Evolutionary conservation across 2,888 invertebrate genomes (phyloP).

Genomic region (Helicoverpa assulta): DNA sequence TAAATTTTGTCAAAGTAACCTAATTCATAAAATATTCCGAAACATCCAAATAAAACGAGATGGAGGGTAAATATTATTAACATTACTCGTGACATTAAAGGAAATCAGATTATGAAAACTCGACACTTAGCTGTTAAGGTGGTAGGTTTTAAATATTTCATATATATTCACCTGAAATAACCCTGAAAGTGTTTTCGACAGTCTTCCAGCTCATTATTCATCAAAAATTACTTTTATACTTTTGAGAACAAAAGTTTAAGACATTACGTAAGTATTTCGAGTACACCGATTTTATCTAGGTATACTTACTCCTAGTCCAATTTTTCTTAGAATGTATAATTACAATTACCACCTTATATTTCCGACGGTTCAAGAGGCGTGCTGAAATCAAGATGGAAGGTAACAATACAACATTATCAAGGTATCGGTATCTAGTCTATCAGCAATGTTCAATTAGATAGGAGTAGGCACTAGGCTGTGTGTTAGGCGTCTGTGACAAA

Average conservation of each 20-base stretch:
- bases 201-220: background rate
- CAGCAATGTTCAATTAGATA: slow-evolving; percentile 5
- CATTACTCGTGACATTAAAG: slow-evolving; percentile 48
- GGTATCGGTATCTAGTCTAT: background rate
- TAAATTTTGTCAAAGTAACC: slow-evolving; percentile 9
- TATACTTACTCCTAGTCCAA: too few species aligned
- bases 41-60: slow-evolving; percentile 42
- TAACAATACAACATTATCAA: background rate
- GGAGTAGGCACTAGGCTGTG: background rate
- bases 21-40: slow-evolving; percentile 46
- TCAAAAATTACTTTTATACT: background rate
- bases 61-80: slow-evolving; percentile 50
- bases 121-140: slow-evolving; percentile 34
- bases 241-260: too few species aligned
- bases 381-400: background rate
- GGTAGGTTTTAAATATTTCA: slow-evolving; percentile 28
- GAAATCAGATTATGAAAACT: slow-evolving; percentile 49
- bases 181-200: background rate
- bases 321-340: too few species aligned
- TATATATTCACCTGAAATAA: slow-evolving; percentile 35
- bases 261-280: too few species aligned
- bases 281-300: too few species aligned
- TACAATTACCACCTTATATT: too few species aligned
- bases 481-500: slow-evolving; percentile 13
- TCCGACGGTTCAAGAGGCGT: background rate